Percentiles rank a stretch among this genome's conserved stretches.
Evolutionary conservation across 2,888 invertebrate species (phyloP).

Genomic region (Mythimna ferrago): DNA sequence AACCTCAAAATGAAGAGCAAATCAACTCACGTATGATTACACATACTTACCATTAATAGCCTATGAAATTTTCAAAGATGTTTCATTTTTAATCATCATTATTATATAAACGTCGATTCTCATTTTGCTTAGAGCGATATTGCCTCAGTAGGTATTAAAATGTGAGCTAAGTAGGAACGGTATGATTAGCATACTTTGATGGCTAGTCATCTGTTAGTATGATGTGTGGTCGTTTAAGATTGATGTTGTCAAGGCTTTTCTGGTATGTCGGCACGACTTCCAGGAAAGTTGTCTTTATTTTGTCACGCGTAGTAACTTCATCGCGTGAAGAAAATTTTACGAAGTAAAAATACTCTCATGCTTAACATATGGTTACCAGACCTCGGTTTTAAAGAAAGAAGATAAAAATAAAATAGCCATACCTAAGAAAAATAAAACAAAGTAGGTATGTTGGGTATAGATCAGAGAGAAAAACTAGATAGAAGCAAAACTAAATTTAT

Average conservation of each 20-base stretch:
- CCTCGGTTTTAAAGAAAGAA: too few relatives aligned
- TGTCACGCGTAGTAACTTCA: too few relatives aligned
- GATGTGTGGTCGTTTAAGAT: constrained; percentile 15
- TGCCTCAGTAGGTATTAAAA: constrained; percentile 32
- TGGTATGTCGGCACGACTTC: constrained; percentile 29
- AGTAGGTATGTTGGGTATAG: too few relatives aligned
- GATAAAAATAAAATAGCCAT: too few relatives aligned
- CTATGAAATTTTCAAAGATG: constrained; percentile 32
- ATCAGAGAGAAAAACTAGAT: too few relatives aligned
- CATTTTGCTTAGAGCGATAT: constrained; percentile 39
- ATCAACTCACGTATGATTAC: constrained; percentile 23
- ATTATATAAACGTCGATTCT: constrained; percentile 34
- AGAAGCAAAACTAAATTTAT: too few relatives aligned
- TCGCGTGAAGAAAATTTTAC: too few relatives aligned
- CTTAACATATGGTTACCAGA: too few relatives aligned
- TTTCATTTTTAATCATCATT: constrained; percentile 39
- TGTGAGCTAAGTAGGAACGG: not conserved
- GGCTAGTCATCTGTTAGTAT: constrained; percentile 28
- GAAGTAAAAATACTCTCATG: too few relatives aligned
- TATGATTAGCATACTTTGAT: constrained; percentile 43
- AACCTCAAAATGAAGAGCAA: constrained; percentile 17
- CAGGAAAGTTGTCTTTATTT: too few relatives aligned
- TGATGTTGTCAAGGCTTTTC: constrained; percentile 36
- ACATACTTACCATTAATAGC: constrained; percentile 15
- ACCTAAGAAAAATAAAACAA: too few relatives aligned